Conservation (phyloP, 1,140 invertebrate genomes). For the Scaptomyza graminum region DNA sequence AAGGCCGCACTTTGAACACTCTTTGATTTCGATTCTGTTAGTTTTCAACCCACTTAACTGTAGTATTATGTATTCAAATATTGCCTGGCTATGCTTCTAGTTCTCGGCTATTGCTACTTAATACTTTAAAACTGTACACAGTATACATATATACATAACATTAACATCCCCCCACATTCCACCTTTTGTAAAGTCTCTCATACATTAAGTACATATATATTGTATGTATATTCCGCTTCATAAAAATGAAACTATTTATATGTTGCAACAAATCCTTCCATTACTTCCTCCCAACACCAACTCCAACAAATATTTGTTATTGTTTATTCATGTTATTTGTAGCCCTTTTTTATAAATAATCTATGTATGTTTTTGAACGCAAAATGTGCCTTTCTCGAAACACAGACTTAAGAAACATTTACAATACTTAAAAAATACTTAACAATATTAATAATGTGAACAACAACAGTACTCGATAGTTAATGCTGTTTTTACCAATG, state of each 20-base stretch:
- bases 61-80: constrained; percentile 28
- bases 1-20: background rate
- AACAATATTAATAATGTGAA: constrained; percentile 5
- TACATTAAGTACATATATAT: constrained; percentile 11
- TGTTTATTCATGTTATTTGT: constrained; percentile 19
- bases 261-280: background rate
- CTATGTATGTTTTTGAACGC: constrained; percentile 3
- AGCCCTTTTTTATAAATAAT: background rate
- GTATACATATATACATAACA: too few species aligned
- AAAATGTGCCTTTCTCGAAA: constrained; percentile 40
- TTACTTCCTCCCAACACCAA: background rate
- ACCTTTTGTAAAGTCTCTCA: constrained; percentile 4
- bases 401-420: constrained; percentile 29
- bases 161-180: constrained; percentile 2
- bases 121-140: constrained; percentile 12
- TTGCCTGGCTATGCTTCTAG: constrained; percentile 7
- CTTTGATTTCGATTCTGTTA: background rate
- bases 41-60: constrained; percentile 23
- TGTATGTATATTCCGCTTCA: background rate
- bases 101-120: constrained; percentile 43
- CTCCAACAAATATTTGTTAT: constrained; percentile 13
- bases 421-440: constrained; percentile 4
- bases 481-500: constrained; percentile 7
- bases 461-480: constrained; percentile 1
- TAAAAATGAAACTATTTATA: background rate